Base-by-base conservation (phyloP, 2,888 invertebrate genomes). In the Tanytarsus gracilentus region DNA sequence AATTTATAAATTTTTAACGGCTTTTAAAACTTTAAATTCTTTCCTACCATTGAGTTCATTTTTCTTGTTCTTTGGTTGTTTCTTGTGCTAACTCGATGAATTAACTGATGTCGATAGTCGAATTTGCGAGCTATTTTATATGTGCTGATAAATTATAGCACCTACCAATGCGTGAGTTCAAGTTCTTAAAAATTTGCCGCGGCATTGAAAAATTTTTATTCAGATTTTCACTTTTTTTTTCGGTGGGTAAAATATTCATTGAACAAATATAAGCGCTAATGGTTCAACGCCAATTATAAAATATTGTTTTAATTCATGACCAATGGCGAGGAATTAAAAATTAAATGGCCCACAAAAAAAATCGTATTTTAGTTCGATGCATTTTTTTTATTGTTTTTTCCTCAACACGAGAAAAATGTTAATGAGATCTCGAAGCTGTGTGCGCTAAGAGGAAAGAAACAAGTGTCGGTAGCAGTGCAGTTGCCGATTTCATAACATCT, bases 161-260 rank as follows among this genome's bases (percentile, higher is more conserved):
- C 49, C 11, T n/a, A 49, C 49, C 30, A 6, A 49, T 26, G 7
- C n/a, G 14, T 7, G 14, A n/a, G 25, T 26, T 40, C 18, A 14
- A 49, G 7, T 3, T n/a, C n/a, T n/a, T 6, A 11, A n/a, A 49
- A 44, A 44, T 44, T 44, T 23, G 14, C 14, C 14, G 14, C 9
- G 49, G 27, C 49, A 49, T 49, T 49, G 49, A 49, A 27, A 49
- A n/a, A n/a, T n/a, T n/a, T n/a, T n/a, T 49, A 14, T 18, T 49
- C 21, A 49, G 49, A 49, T 25, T 49, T 49, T 49, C 44, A 44
- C 44, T 44, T 44, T 44, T 44, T 44, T 11, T 3, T 4, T 2
- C 33, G 9, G 18, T 40, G 8, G 11, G 3, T 23, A n/a, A n/a
- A 44, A 44, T 2, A 33, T 44, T 23, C 44, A 44, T 44, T 44